Evolutionary conservation across 2,113 vertebrate genomes (phyloP), one percentile per base, ranked within the genome.

Genomic region (Cyprinodon variegatus): DNA sequence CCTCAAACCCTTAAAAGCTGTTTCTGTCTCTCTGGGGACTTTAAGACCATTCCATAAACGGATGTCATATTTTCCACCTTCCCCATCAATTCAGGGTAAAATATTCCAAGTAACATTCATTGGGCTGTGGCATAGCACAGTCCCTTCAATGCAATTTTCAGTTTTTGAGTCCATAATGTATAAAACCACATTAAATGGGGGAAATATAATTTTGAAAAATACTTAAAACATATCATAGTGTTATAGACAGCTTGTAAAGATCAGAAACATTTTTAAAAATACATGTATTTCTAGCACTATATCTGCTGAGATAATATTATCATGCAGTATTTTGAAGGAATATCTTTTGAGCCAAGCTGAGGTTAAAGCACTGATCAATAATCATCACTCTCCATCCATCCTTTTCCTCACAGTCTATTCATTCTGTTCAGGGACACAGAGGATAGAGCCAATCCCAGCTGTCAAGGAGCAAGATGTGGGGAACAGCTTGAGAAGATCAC

Each of bases 201-300:
- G 37, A 71, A 68, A 72, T 38, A 13, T 13, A 46, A 62, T 61
- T 53, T 68, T 10, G 20, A 68, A 38, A 57, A 48, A 57, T 57
- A 53, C 7, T 20, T 8, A 15, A 57, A 8, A 20, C 50, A n/a
- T 57, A 57, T n/a, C 17, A 57, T 4, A 20, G 15, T 9, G 50
- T 57, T 57, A 6, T 3, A 14, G 15, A 57, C 17, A 57, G 50
- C 50, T 17, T 20, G 50, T 53, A 9, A n/a, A n/a, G 9, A 6
- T 41, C 15, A 57, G 14, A 57, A 8, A 57, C 17, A 2, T 20
- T 57, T 57, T 57, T 9, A 57, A 57, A 57, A 3, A 57, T 57
- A 6, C n/a, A 57, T 57, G 17, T 10, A 41, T 41, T n/a, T 57
- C 3, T n/a, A 57, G 50, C 17, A 57, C 50, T 57, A 8, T 57